These are phyloP conservation scores for Heliocidaris tuberculata DNA, from an alignment of 35 echinoderm and acorn worm species.

Conservation along the genomic window DNA sequence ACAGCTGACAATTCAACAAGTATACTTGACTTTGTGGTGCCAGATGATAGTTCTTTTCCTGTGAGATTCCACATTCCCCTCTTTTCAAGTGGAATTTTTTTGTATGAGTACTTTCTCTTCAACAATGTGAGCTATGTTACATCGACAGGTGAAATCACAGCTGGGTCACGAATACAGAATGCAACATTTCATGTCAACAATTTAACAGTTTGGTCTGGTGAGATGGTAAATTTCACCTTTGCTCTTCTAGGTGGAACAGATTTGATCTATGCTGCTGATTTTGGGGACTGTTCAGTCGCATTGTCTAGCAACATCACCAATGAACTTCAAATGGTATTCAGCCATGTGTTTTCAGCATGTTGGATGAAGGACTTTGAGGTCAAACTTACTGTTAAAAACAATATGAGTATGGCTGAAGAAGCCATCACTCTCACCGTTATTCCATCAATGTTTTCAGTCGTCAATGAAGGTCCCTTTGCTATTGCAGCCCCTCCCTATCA, in stretches of 20 bases:
- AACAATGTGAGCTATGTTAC: constrained; percentile 29
- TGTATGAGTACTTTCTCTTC: not conserved
- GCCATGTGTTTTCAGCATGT: not conserved
- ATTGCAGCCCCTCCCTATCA: constrained; percentile 4
- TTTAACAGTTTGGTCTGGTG: constrained; percentile 7
- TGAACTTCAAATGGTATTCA: not conserved
- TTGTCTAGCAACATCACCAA: not conserved
- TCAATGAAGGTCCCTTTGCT: not conserved
- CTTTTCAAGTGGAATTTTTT: not conserved
- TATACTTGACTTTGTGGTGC: not conserved
- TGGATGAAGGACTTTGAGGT: not conserved
- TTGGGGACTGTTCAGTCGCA: not conserved
- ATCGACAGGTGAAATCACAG: not conserved
- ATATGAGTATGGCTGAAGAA: not conserved
- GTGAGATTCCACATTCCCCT: not conserved
- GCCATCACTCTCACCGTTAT: not conserved
- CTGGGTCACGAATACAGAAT: constrained; percentile 3
- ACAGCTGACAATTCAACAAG: not conserved
- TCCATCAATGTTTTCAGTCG: constrained; percentile 19
- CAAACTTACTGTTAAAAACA: not conserved
- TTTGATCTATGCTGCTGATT: not conserved
- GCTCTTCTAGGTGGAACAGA: not conserved
- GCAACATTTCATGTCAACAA: constrained; percentile 1
- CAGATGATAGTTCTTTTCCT: not conserved
- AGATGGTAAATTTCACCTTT: constrained; percentile 8